Base-by-base conservation (phyloP, 2,888 invertebrate genomes). In the Pyrrhia umbra region DNA sequence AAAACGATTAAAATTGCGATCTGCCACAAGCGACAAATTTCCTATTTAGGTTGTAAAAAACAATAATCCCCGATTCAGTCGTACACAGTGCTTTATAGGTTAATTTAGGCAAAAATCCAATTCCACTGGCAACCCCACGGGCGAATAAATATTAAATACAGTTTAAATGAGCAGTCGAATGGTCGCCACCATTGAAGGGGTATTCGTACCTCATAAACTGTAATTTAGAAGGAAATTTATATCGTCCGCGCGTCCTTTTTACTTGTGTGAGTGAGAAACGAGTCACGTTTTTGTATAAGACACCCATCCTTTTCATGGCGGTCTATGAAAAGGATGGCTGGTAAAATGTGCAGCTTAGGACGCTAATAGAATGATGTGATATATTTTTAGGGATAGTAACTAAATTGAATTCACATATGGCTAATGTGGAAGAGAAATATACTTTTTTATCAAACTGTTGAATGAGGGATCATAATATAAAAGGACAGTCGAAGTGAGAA, bases 1-100 rank as follows among this genome's bases (percentile, higher is more conserved):
- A 46, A 40, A 56, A 49, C 6, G 16, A 46, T 61, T 37, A 40
- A 57, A n/a, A 40, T 27, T 30, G 2, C 6, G 6, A 16, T 30
- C 13, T 1, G 10, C 25, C 59, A 43, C 37, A 43, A 42, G 56
- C 57, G 57, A 64, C 47, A 67, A 77, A 72, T 64, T 46, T 34
- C 27, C 63, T 27, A 61, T 68, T 67, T 55, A 49, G 43, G 50
- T 46, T 52, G 50, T 69, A 71, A 79, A 78, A 77, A 74, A 74
- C 61, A 77, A 80, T 80, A 74, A 74, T 64, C 61, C 78, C 58
- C 75, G 45, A 66, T 74, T 70, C 81, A 72, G 57, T 68, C 70
- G 15, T 80, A 66, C 49, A 46, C 65, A 54, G 45, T 57, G 61
- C 34, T 77, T 75, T 80, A 71, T 71, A 51, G 66, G 64, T 71